These are phyloP conservation scores for Notiomystis cincta DNA, from an alignment of 2,113 vertebrate genomes.

Conservation along the genomic window DNA sequence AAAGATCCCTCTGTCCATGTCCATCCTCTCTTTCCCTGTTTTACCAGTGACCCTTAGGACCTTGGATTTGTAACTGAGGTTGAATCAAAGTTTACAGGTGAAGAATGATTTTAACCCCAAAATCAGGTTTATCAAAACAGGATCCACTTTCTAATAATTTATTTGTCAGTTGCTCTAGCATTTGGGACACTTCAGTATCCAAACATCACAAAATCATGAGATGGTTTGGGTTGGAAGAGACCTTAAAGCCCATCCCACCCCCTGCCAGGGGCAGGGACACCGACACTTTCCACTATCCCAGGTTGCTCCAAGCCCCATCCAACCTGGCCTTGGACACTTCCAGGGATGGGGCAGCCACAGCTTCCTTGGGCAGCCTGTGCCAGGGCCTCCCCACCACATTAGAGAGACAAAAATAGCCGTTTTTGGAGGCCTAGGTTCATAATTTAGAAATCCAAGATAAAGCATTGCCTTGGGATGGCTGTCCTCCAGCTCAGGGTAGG, in stretches of 20 bases:
- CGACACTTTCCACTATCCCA: neutral
- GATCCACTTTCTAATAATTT: neutral
- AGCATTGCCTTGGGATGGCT: neutral
- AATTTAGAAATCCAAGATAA: neutral
- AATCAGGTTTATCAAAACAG: neutral
- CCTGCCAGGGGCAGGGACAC: neutral
- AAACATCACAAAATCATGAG: neutral
- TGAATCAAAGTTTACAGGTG: neutral
- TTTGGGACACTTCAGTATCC: neutral
- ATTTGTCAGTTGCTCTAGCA: neutral
- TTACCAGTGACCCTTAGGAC: neutral
- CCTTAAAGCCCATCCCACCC: neutral
- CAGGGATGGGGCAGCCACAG: neutral
- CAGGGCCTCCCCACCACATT: neutral
- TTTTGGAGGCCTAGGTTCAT: neutral
- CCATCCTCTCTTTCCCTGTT: neutral
- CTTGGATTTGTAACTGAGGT: neutral
- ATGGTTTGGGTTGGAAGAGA: neutral
- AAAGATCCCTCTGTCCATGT: neutral
- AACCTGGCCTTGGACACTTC: neutral
- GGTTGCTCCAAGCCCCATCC: accelerated
- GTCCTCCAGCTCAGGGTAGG: neutral
- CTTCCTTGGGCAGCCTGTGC: accelerated
- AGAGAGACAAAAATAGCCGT: neutral
- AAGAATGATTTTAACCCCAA: neutral